Evolutionary conservation across 2,888 invertebrate species (phyloP).

Genomic region (Petrophora chlorosata): DNA sequence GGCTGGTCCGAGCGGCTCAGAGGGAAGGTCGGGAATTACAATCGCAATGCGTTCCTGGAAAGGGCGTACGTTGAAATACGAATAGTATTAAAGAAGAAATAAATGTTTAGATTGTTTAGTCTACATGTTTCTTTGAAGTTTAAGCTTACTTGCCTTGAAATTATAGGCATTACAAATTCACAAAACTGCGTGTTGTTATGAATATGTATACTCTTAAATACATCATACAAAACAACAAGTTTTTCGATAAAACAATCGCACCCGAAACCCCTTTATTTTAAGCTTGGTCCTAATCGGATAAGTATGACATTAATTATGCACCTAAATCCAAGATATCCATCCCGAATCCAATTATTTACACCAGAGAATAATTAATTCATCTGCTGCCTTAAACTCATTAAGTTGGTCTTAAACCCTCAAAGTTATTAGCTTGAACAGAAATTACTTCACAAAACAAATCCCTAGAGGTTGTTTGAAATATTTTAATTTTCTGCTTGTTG

Average conservation of each 20-base stretch:
- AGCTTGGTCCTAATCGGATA: too few species aligned
- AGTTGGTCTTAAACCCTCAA: slow-evolving; percentile 52
- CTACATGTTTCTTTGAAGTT: slow-evolving; percentile 8
- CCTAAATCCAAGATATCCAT: slow-evolving; percentile 2
- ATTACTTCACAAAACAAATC: slow-evolving; percentile 55
- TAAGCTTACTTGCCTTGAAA: background rate
- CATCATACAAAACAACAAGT: too few species aligned
- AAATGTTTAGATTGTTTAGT: slow-evolving; percentile 12
- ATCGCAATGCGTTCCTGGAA: slow-evolving; percentile 35
- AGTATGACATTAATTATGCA: background rate
- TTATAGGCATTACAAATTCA: background rate
- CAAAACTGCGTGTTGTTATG: background rate
- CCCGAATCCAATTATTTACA: slow-evolving; percentile 17
- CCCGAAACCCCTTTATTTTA: too few species aligned
- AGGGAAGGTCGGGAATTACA: slow-evolving; percentile 36
- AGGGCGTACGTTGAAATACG: slow-evolving; percentile 6
- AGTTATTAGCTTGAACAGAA: slow-evolving; percentile 57
- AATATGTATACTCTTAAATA: too few species aligned
- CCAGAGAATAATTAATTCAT: slow-evolving; percentile 28
- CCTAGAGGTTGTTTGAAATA: slow-evolving; percentile 58
- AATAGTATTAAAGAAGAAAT: background rate
- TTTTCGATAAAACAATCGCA: too few species aligned
- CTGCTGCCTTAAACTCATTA: slow-evolving; percentile 48
- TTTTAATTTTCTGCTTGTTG: slow-evolving; percentile 75
- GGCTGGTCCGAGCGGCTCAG: slow-evolving; percentile 9